Conservation (phyloP, 2,797 vertebrate species). For the Hozukius guyotensis region DNA sequence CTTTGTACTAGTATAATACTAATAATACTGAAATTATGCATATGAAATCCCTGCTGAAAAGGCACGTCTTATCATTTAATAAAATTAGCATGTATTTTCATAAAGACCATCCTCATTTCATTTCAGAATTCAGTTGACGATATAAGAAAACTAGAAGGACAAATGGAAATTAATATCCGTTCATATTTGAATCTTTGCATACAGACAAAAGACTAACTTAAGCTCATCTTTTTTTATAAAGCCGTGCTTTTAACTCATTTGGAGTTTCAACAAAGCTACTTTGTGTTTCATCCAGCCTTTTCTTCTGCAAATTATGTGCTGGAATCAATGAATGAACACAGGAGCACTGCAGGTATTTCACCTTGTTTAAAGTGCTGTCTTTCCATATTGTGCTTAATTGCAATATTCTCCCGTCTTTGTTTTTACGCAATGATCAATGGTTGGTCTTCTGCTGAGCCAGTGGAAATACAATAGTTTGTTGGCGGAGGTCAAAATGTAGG, state of each 20-base stretch:
- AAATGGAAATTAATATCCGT: conserved; percentile 46
- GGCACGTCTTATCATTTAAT: conserved; percentile 55
- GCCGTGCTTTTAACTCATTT: not conserved
- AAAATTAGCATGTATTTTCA: conserved; percentile 40
- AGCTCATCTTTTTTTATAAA: not conserved
- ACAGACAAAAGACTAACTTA: conserved; percentile 26
- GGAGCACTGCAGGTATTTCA: conserved; percentile 21
- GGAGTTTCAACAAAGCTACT: not conserved
- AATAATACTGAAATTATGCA: conserved; percentile 33
- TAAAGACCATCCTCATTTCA: conserved; percentile 24
- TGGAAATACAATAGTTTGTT: conserved; percentile 70
- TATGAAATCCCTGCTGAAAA: conserved; percentile 27
- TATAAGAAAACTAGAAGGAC: conserved; percentile 10
- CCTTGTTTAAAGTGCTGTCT: conserved; percentile 48
- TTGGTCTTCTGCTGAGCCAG: conserved; percentile 63
- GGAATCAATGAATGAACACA: conserved; percentile 32
- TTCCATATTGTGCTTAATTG: conserved; percentile 62
- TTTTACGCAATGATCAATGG: conserved; percentile 66
- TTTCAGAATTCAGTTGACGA: conserved; percentile 13
- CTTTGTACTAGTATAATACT: not conserved
- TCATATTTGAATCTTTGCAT: conserved; percentile 27
- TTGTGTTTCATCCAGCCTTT: conserved; percentile 2
- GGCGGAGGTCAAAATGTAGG: conserved; percentile 59
- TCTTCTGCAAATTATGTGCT: conserved; percentile 9
- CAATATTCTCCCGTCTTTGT: conserved; percentile 53